Conservation (phyloP, 1,140 invertebrate species). For the Brachionus plicatilis region DNA sequence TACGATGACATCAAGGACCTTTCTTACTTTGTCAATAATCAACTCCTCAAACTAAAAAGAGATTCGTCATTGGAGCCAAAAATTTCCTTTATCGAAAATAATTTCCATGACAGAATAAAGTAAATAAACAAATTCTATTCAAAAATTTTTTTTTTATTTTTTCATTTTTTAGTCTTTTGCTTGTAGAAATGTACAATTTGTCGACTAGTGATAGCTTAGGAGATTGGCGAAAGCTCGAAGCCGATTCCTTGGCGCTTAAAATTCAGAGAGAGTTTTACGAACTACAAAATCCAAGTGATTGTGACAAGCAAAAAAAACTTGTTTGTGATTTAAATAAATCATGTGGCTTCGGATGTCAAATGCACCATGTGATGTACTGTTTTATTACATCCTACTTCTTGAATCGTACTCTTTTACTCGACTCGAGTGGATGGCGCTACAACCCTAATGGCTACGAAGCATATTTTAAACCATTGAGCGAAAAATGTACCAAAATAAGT, state of each 20-base stretch:
- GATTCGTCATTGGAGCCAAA: neutral
- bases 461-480: slow-evolving; percentile 83
- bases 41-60: neutral
- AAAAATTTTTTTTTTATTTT: neutral
- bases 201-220: slow-evolving; percentile 72
- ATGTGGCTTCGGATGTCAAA: slow-evolving; percentile 92
- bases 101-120: slow-evolving; percentile 11
- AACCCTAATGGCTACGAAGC: slow-evolving; percentile 80
- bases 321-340: slow-evolving; percentile 93
- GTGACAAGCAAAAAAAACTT: slow-evolving; percentile 75
- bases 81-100: neutral
- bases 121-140: neutral
- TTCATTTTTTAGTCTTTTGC: slow-evolving; percentile 49
- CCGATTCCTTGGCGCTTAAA: slow-evolving; percentile 69
- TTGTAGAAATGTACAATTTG: slow-evolving; percentile 57
- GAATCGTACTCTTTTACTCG: slow-evolving; percentile 84
- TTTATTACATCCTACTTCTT: slow-evolving; percentile 91
- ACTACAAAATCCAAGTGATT: slow-evolving; percentile 73
- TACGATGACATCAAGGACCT: slow-evolving; percentile 5
- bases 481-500: slow-evolving; percentile 64
- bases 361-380: slow-evolving; percentile 95
- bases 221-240: slow-evolving; percentile 73
- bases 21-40: neutral
- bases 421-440: slow-evolving; percentile 88
- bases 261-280: slow-evolving; percentile 72